Evolutionary conservation across 35 echinoderm and acorn worm species (phyloP), one percentile per base, ranked within the genome.

Genomic region (Apostichopus californicus): DNA sequence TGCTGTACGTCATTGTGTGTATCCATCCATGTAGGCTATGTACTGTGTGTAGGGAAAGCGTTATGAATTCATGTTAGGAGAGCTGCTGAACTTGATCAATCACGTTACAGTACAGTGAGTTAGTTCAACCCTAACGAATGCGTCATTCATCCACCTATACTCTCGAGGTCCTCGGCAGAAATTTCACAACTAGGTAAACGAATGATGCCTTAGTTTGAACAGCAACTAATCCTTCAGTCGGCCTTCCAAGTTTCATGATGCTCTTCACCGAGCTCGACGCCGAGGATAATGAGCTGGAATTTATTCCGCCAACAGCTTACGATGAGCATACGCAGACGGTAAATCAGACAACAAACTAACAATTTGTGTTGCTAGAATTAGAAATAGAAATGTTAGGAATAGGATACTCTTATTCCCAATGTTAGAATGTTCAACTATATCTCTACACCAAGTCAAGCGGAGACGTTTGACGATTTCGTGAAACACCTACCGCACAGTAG

Each of bases 251-350:
- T 18, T 68, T 68, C 8, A 68, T 79, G 34, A 79, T 79, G 34
- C 6, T 79, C 14, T 52, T 22, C 26, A 13, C 6, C 17, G 78
- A 80, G n/a, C 14, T 34, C 24, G 78, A 80, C 14, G 24, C 78
- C 5, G 78, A 46, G 26, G 12, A 26, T 26, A 54, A 13, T 46
- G 78, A 80, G 24, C 78, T 80, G 78, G 78, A 34, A 34, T 80
- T 80, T 80, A 80, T 80, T 46, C 78, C 78, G 11, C 78, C 78
- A 5, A 25, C 78, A 13, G 78, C 78, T 25, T 80, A 80, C 22
- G 78, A 80, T 80, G 78, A 80, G 34, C 78, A 80, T 80, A 80
- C 78, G 4, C 78, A 80, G 53, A 80, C 14, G 78, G 78, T 80
- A 25, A 25, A 14, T 46, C 34, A 46, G 34, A 46, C 34, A 46